These are phyloP conservation scores for Acanthosoma haemorrhoidale DNA, from an alignment of 2,888 invertebrate genomes.

Conservation along the genomic window DNA sequence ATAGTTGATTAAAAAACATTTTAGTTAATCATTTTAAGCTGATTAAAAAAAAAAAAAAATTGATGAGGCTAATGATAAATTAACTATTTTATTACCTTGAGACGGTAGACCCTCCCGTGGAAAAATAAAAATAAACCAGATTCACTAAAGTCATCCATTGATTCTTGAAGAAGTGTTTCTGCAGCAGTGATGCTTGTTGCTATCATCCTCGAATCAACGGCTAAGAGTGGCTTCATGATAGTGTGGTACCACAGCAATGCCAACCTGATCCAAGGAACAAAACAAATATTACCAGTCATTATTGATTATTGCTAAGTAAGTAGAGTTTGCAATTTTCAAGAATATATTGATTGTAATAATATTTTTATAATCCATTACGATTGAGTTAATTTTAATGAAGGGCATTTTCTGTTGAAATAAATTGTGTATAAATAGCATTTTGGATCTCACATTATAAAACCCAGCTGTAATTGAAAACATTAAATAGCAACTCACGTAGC, in stretches of 20 bases:
- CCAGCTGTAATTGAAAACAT: conserved; percentile 12
- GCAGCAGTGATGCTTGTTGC: conserved; percentile 55
- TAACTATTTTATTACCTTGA: conserved; percentile 50
- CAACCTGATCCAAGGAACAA: conserved; percentile 46
- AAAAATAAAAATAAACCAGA: conserved; percentile 64
- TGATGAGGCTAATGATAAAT: not conserved
- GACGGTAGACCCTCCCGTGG: conserved; percentile 56
- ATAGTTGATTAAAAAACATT: too few relatives aligned
- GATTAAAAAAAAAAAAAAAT: conserved; percentile 5
- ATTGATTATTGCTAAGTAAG: too few relatives aligned
- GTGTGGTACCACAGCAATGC: conserved; percentile 64
- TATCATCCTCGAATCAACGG: conserved; percentile 57
- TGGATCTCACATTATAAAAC: not conserved
- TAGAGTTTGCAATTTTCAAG: too few relatives aligned
- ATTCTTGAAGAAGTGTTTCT: conserved; percentile 52
- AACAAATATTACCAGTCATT: too few relatives aligned
- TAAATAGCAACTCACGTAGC: conserved; percentile 53
- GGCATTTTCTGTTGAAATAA: not conserved
- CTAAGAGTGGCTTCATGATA: conserved; percentile 62
- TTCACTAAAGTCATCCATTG: conserved; percentile 52
- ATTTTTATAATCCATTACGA: not conserved
- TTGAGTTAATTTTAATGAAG: not conserved
- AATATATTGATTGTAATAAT: not conserved
- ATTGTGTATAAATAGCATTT: not conserved
- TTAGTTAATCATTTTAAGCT: not conserved